Base-by-base conservation (phyloP, 1,140 invertebrate genomes). In the Zaprionus camerounensis region DNA sequence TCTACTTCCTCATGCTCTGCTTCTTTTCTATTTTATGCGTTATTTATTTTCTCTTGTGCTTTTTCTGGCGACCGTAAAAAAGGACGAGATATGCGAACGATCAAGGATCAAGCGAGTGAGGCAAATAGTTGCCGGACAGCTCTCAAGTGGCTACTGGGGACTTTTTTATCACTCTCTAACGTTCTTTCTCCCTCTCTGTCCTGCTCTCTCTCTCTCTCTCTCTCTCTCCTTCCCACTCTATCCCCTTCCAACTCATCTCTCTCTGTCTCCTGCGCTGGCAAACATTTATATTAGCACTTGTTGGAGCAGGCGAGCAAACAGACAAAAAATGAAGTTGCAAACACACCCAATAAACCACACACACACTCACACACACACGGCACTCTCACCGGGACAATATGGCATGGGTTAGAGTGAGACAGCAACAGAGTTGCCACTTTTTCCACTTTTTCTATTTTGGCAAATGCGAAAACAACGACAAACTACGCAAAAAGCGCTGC, bases 401-500 rank as follows among this genome's bases (percentile, higher is more conserved):
- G 31, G 31, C 31, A 34, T 11, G 9, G 51, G 41, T 20, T 46
- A 28, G 11, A 36, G 12, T 12, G 44, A 56, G 26, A 34, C 24
- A 49, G 53, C 17, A 38, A 12, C 36, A 56, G 51, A 34, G 28
- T 55, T 75, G 28, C 53, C 24, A 34, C 9, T 44, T 63, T 63
- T 34, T 55, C 12, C 44, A 24, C n/a, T 46, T 58, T 28, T 46
- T 36, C 53, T n/a, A n/a, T 34, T 20, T 34, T 56, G 17, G 71
- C 64, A 73, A 73, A 87, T 87, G 83, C 46, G 67, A 82, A 77
- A 82, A 83, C 78, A 88, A 83, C 83, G 78, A 83, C 73, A 76
- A 88, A 78, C 78, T 88, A 81, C 84, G 84, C 84, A 83, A 88
- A 88, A 87, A 87, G 80, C 77, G 73, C 65, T 77, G 67, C 76